Evolutionary conservation across 2,888 invertebrate genomes (phyloP).

Genomic region (Tricholauxania praeusta): DNA sequence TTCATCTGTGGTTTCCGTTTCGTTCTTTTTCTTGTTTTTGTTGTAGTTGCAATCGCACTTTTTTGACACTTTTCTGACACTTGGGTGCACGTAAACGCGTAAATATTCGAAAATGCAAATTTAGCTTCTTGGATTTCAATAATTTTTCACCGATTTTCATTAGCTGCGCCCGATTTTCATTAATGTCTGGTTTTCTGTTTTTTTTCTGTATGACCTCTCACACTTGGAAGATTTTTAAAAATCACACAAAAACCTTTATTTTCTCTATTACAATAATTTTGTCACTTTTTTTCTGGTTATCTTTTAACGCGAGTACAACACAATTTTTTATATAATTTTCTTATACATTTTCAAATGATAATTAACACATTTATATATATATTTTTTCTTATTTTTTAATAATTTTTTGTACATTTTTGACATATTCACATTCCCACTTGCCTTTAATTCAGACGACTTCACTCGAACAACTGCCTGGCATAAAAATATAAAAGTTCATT

Average conservation of each 20-base stretch:
- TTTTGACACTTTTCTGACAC: conserved; percentile 29
- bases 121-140: no score
- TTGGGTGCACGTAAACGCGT: conserved; percentile 9
- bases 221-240: conserved; percentile 16
- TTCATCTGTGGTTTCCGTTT: no score
- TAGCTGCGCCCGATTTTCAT: no score
- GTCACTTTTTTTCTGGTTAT: neutral
- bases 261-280: neutral
- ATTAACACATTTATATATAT: neutral
- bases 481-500: conserved; percentile 22
- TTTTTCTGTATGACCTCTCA: conserved; percentile 10
- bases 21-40: conserved; percentile 2
- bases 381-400: neutral
- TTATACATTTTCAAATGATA: conserved; percentile 12
- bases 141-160: neutral
- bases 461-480: conserved; percentile 22
- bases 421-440: neutral
- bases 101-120: conserved; percentile 17
- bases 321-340: neutral
- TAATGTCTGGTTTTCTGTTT: neutral
- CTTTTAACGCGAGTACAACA: neutral
- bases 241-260: neutral
- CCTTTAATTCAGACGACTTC: conserved; percentile 25
- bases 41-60: neutral
- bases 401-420: conserved; percentile 10